A percentile compares a stretch with the other conserved stretches of the same genome.
These are phyloP conservation scores for Ceyx margarethae DNA, from an alignment of 2,113 vertebrate species.

Conservation along the genomic window DNA sequence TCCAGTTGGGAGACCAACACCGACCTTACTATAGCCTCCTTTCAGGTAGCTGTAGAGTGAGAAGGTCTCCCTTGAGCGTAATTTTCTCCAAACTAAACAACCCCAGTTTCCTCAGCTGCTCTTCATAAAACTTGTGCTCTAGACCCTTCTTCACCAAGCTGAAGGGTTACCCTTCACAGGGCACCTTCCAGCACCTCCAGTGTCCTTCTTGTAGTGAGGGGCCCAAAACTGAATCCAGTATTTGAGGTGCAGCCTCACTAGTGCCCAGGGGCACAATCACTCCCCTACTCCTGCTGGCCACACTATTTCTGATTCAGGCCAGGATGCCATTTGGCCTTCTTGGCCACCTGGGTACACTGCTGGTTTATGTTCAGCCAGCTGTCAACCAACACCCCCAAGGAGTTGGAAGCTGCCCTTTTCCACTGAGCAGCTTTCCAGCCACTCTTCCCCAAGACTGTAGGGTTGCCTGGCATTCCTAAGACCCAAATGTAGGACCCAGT, in stretches of 20 bases:
- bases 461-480: background rate
- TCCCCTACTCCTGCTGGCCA: background rate
- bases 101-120: background rate
- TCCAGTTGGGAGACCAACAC: background rate
- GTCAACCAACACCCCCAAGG: background rate
- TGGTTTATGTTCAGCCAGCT: background rate
- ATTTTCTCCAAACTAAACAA: background rate
- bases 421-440: rapidly evolving
- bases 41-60: background rate
- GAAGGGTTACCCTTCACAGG: background rate
- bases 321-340: background rate
- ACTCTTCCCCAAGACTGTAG: background rate
- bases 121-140: background rate
- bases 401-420: background rate
- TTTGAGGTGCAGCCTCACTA: background rate
- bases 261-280: rapidly evolving
- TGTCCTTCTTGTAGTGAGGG: background rate
- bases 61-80: background rate
- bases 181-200: background rate
- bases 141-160: background rate
- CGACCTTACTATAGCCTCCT: background rate
- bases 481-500: background rate
- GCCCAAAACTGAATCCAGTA: background rate
- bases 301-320: background rate
- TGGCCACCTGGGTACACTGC: background rate